These are phyloP conservation scores for Pagetopsis macropterus DNA, from an alignment of 2,797 vertebrate species.

Conservation along the genomic window DNA sequence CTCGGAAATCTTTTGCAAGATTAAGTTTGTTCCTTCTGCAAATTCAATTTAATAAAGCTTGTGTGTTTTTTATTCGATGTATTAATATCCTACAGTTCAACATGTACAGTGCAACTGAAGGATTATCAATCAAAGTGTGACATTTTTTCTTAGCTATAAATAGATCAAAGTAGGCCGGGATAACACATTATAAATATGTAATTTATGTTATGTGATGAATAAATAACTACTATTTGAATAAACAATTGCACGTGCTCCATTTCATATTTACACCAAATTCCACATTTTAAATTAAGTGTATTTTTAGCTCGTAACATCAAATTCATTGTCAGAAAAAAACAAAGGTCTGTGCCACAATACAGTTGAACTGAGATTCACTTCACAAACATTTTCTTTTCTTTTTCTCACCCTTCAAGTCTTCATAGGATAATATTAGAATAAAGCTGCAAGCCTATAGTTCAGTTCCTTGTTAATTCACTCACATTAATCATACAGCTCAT, in stretches of 20 bases:
- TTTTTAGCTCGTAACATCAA: background rate
- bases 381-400: too few species aligned
- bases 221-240: background rate
- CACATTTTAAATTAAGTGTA: background rate
- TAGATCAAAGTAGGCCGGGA: background rate
- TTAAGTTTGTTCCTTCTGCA: background rate
- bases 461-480: background rate
- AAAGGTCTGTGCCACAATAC: background rate
- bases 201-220: background rate
- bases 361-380: background rate
- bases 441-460: background rate
- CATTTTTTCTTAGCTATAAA: background rate
- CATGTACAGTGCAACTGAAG: background rate
- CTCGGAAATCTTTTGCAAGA: too few species aligned
- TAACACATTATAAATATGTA: background rate
- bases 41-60: background rate
- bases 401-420: background rate
- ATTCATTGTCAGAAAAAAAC: background rate
- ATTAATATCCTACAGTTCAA: background rate
- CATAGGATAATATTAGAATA: slow-evolving; percentile 2
- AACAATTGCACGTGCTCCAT: background rate
- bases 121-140: background rate
- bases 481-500: background rate
- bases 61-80: background rate
- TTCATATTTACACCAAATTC: background rate